Conservation (phyloP, 2,888 invertebrate species). For the Cecidostiba fungosa region DNA sequence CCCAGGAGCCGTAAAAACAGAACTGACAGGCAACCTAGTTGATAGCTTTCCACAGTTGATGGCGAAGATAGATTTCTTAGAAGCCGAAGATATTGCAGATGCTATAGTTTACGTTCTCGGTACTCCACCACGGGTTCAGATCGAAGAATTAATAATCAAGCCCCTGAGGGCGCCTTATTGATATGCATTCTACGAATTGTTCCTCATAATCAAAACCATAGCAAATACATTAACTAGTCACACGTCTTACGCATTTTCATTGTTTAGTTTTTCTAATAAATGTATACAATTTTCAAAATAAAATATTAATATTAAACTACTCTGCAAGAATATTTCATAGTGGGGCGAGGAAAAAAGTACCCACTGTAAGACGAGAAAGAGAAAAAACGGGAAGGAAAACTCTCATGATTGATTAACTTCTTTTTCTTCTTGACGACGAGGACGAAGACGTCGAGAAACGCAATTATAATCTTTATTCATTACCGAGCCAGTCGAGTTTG, state of each 20-base stretch:
- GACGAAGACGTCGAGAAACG: conserved; percentile 74
- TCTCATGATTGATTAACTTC: conserved; percentile 80
- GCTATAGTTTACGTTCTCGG: conserved; percentile 77
- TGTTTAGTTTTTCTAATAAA: neutral
- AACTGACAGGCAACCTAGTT: conserved; percentile 74
- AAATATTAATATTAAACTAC: conserved; percentile 30
- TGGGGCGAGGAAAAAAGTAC: conserved; percentile 17
- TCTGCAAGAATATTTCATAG: conserved; percentile 29
- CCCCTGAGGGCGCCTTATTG: conserved; percentile 32
- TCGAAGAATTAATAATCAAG: conserved; percentile 69
- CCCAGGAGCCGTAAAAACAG: conserved; percentile 84
- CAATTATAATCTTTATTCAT: conserved; percentile 81
- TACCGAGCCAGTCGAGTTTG: conserved; percentile 75
- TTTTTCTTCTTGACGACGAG: conserved; percentile 70
- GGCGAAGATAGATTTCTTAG: conserved; percentile 65
- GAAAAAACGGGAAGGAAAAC: conserved; percentile 62
- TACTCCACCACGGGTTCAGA: conserved; percentile 75
- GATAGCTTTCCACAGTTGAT: neutral
- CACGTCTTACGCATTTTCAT: neutral
- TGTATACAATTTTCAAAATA: neutral
- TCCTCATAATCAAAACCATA: too few relatives aligned
- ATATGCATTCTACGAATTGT: neutral
- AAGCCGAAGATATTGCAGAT: conserved; percentile 78
- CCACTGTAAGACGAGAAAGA: conserved; percentile 51
- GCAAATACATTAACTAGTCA: neutral